These are phyloP conservation scores for Panagrolaimus sp. DNA, from an alignment of 1,140 invertebrate genomes.

Conservation along the genomic window DNA sequence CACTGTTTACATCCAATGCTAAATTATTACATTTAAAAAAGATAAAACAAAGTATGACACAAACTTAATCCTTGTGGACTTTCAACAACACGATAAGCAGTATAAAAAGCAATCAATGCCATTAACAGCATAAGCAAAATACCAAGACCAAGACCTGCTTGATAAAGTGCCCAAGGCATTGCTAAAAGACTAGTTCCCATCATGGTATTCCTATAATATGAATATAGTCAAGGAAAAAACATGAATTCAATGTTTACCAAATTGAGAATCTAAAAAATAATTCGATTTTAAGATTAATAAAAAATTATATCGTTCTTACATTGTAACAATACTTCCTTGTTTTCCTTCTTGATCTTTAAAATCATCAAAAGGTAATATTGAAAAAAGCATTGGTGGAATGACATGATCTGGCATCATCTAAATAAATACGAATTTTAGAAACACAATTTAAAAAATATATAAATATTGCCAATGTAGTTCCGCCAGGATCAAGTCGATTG, in stretches of 20 bases:
- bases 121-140: conserved; percentile 72
- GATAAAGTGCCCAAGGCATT: conserved; percentile 82
- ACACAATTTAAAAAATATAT: not conserved
- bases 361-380: conserved; percentile 60
- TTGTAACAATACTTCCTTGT: conserved; percentile 64
- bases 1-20: conserved; percentile 46
- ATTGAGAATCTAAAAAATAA: conserved; percentile 66
- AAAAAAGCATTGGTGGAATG: conserved; percentile 62
- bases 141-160: conserved; percentile 72
- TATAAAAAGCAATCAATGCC: conserved; percentile 73
- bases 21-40: conserved; percentile 25
- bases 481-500: conserved; percentile 57
- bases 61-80: conserved; percentile 64
- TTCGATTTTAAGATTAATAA: conserved; percentile 8
- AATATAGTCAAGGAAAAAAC: no score
- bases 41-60: conserved; percentile 61
- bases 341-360: conserved; percentile 60
- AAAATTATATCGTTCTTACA: conserved; percentile 60
- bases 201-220: conserved; percentile 68
- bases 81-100: conserved; percentile 69
- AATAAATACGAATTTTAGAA: conserved; percentile 30
- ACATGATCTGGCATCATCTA: conserved; percentile 66
- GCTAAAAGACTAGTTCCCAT: conserved; percentile 70
- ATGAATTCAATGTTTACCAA: conserved; percentile 62
- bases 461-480: conserved; percentile 44